Evolutionary conservation across 2,888 invertebrate genomes (phyloP).

Genomic region (Drosophila gaucha): DNA sequence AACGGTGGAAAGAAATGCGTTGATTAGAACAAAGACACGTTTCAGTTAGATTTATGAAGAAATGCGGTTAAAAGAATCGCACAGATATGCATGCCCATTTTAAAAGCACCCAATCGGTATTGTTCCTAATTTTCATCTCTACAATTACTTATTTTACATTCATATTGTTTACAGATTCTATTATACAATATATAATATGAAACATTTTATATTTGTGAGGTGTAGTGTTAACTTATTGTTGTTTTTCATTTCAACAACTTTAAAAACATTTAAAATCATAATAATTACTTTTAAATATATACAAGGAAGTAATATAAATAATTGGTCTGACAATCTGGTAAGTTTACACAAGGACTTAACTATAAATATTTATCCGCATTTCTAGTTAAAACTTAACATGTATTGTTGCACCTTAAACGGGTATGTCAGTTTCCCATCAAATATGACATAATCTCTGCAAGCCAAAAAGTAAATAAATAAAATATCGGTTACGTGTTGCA

Average conservation of each 20-base stretch:
- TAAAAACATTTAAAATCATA: background rate
- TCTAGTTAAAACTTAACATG: background rate
- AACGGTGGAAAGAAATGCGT: background rate
- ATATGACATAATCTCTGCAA: conserved; percentile 21
- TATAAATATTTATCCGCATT: background rate
- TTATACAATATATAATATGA: no score
- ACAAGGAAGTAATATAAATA: no score
- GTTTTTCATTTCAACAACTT: background rate
- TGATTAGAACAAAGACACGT: conserved; percentile 18
- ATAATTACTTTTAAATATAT: background rate
- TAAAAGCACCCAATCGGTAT: background rate
- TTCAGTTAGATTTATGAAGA: background rate
- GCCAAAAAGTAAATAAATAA: conserved; percentile 18
- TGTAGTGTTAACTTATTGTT: background rate
- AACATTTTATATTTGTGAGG: no score
- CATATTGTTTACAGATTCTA: no score
- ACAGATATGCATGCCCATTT: background rate
- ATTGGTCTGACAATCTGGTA: no score
- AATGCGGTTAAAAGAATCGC: background rate
- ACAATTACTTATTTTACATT: no score
- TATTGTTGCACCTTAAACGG: conserved; percentile 7
- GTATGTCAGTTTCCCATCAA: background rate
- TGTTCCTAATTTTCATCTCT: background rate
- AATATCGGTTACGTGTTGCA: conserved; percentile 49
- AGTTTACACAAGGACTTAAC: no score